Evolutionary conservation across 2,113 vertebrate species (phyloP), one percentile per base, ranked within the genome.

Genomic region (Urocynchramus pylzowi): DNA sequence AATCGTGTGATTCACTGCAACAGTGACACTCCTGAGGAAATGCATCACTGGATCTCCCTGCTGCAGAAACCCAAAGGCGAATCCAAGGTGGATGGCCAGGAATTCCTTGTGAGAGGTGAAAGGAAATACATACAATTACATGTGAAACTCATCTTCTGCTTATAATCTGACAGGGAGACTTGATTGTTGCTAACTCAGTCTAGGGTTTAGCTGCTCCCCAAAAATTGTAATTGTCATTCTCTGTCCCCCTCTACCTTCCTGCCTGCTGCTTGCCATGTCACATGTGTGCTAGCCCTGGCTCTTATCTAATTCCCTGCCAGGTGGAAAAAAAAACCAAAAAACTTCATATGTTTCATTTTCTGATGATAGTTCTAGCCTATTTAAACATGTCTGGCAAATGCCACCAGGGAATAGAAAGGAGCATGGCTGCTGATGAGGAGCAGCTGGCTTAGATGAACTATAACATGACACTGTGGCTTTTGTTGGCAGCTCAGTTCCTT

Each of bases 11-110:
- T 99, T 97, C 99, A 99, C 97, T 99, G 99, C 97, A 99, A 99
- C 96, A 99, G 98, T 0, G 99, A 99, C 97, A 98, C 98, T 9
- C 98, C 99, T 1, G 99, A 99, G 97, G 99, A 99, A 95, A 99
- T 99, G 99, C 99, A 99, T 75, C 99, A 99, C 96, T 99, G 99
- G 99, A 99, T 99, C 96, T 99, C 98, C 35, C 97, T 99, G 87
- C 97, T 99, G 95, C 99, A 99, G 98, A 99, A 99, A 88, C 98
- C 99, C 10, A 99, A 99, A 96, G 98, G 99, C 87, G 99, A 99
- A 82, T 98, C 99, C 80, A 98, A 98, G 97, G 98, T 98, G 4
- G 99, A 99, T 52, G 99, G 99, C 9, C 99, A 99, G 97, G 99
- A 99, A 95, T 99, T 99, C 96, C 98, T 99, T 27, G 98, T 99